phyloP scores from a whole-genome alignment of 1,140 invertebrate species.

The Drosophila mojavensis region DNA sequence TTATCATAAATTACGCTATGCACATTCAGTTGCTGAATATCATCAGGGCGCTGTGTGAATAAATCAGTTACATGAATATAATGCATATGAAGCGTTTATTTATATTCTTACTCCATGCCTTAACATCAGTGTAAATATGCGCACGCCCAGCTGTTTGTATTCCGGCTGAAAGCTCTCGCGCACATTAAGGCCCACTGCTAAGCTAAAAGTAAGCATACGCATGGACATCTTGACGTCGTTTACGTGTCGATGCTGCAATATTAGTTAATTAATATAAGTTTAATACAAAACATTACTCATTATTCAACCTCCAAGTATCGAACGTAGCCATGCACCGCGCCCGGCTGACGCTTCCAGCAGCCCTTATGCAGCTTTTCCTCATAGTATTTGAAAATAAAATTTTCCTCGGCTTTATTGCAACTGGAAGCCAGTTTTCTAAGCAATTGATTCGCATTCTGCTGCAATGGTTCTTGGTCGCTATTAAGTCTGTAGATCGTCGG shows the following conservation, averaged over 20 bases:
- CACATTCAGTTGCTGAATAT: slow-evolving; percentile 61
- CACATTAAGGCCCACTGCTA: slow-evolving; percentile 64
- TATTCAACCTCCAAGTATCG: slow-evolving; percentile 57
- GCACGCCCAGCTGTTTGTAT: slow-evolving; percentile 58
- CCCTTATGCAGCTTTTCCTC: slow-evolving; percentile 53
- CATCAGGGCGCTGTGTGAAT: slow-evolving; percentile 23
- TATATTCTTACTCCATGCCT: slow-evolving; percentile 42
- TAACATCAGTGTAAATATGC: slow-evolving; percentile 53
- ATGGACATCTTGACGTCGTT: slow-evolving; percentile 41
- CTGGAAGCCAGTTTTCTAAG: slow-evolving; percentile 20
- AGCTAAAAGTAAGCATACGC: slow-evolving; percentile 48
- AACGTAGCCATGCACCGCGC: slow-evolving; percentile 57
- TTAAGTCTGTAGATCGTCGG: slow-evolving; percentile 47
- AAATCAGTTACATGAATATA: background rate
- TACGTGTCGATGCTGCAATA: slow-evolving; percentile 36
- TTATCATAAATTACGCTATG: slow-evolving; percentile 67
- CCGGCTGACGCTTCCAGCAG: slow-evolving; percentile 61
- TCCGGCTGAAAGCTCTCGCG: slow-evolving; percentile 47
- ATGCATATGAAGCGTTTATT: background rate
- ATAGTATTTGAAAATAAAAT: slow-evolving; percentile 52
- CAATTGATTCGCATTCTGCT: slow-evolving; percentile 45
- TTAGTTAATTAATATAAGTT: background rate
- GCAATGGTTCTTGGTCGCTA: slow-evolving; percentile 1
- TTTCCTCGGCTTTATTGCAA: slow-evolving; percentile 21
- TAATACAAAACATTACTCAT: background rate